Evolutionary conservation across 2,888 invertebrate species (phyloP), one percentile per base, ranked within the genome.

Genomic region (Neria commutata): DNA sequence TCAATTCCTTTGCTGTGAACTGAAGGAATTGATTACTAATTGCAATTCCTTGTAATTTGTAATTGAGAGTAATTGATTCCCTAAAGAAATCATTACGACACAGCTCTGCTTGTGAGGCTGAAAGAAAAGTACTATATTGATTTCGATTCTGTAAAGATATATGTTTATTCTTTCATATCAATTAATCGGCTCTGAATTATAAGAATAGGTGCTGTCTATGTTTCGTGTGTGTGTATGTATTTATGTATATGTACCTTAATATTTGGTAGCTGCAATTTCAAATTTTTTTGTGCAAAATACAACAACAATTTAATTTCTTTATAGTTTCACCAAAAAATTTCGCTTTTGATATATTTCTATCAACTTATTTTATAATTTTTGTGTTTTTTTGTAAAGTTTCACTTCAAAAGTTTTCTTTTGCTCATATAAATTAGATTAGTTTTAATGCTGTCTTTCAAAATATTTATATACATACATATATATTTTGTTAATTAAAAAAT

Each of bases 401-500:
- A 16, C n/a, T 48, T 48, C 16, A 23, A 46, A 46, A 24, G 14
- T 10, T 48, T 48, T 46, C 5, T 33, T 33, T 33, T 33, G 33
- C 14, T 33, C 14, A 14, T 33, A 33, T 33, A 14, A 10, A 46
- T 46, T 46, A 19, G 11, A 11, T 46, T 46, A 4, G 5, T 46
- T 46, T 24, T 46, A 54, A 51, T 46, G 40, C 51, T 50, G 54
- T 59, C 49, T 58, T 52, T 58, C 16, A 25, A 26, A 16, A 25
- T 48, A 26, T 8, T 48, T 6, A 10, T 33, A 33, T 10, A 33
- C 14, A 33, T 33, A 33, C 33, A 33, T 33, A 33, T 33, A 10
- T 33, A 33, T 48, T 48, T 26, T 25, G 24, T 5, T 61, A 65
- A 64, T 73, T 73, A 73, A 67, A 75, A 75, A 75, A 75, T 75